phyloP scores from a whole-genome alignment of 2,113 vertebrate species.

The Pelecanoides urinatrix region DNA sequence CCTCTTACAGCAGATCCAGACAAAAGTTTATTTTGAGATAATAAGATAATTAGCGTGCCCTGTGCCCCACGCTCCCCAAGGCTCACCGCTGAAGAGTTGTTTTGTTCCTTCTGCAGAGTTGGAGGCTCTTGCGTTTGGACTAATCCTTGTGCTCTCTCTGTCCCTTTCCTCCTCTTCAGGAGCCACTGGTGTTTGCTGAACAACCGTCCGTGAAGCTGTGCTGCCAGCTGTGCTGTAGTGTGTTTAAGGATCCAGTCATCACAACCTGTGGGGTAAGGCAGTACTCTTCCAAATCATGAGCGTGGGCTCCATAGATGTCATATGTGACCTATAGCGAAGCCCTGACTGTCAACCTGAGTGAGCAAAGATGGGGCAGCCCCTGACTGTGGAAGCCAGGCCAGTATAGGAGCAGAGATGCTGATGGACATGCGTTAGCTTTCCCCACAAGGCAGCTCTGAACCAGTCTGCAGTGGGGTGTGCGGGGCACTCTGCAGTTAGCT shows the following conservation, averaged over 20 bases:
- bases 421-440: background rate
- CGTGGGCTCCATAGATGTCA: background rate
- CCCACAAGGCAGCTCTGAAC: background rate
- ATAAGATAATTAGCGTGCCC: background rate
- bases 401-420: background rate
- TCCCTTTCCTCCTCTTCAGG: slow-evolving; percentile 69
- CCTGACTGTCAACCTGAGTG: background rate
- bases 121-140: background rate
- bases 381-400: background rate
- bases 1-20: background rate
- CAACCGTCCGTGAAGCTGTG: slow-evolving; percentile 96
- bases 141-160: background rate
- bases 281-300: background rate
- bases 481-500: background rate
- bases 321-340: background rate
- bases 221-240: slow-evolving; percentile 94
- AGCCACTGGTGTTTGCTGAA: slow-evolving; percentile 94
- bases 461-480: background rate
- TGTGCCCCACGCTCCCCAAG: background rate
- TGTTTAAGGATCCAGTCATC: slow-evolving; percentile 98
- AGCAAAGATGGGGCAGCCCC: background rate
- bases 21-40: background rate
- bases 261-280: slow-evolving; percentile 95
- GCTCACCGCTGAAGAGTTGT: background rate
- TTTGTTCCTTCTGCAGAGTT: background rate